Percentiles rank a stretch among this genome's conserved stretches.
Evolutionary conservation across 2,797 vertebrate genomes (phyloP).

Genomic region (Myotis planiceps): DNA sequence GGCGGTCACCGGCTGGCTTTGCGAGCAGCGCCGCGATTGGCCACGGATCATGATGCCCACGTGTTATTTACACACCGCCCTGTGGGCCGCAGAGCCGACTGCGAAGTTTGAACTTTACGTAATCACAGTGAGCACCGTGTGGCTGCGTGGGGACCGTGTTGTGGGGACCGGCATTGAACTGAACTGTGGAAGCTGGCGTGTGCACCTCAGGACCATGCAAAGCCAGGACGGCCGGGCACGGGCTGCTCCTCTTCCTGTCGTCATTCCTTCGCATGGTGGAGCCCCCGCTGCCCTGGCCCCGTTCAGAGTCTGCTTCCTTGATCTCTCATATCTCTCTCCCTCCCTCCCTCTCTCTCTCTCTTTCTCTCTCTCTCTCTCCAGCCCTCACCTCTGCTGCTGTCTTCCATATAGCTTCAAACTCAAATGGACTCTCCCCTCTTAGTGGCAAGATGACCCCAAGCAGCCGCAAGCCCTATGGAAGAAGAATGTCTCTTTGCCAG

Average conservation of each 20-base stretch:
- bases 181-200: not conserved
- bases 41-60: accelerated
- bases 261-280: not conserved
- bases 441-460: not conserved
- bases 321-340: too few relatives aligned
- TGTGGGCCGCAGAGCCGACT: not conserved
- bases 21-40: accelerated
- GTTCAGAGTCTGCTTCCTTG: not conserved
- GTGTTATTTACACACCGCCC: accelerated
- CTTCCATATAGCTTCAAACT: not conserved
- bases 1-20: accelerated
- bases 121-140: accelerated
- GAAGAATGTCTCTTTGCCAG: not conserved
- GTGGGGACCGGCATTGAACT: accelerated
- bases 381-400: not conserved
- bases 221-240: accelerated
- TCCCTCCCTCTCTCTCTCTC: not conserved
- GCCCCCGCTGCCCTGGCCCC: not conserved
- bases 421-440: not conserved
- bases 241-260: too few relatives aligned
- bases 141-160: accelerated
- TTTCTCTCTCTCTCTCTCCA: not conserved
- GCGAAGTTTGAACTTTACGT: accelerated
- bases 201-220: accelerated
- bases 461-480: not conserved